phyloP scores from a whole-genome alignment of 2,888 invertebrate genomes.

The Xanthorhoe spadicearia region DNA sequence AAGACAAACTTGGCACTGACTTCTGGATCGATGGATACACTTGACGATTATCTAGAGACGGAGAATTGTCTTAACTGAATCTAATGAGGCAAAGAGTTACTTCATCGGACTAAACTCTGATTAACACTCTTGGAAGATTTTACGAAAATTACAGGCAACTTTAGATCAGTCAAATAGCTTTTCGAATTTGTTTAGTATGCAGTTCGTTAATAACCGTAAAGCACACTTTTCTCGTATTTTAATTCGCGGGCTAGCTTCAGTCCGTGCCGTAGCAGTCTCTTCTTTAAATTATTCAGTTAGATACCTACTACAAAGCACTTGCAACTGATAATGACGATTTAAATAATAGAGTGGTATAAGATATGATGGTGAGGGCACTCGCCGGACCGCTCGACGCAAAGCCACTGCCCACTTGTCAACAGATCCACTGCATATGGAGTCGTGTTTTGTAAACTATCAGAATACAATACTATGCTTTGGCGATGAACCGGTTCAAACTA shows the following conservation, averaged over 20 bases:
- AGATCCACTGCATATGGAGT: conserved; percentile 49
- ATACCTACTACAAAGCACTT: background rate
- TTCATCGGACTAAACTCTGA: background rate
- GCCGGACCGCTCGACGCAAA: conserved; percentile 45
- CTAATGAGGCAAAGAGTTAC: background rate
- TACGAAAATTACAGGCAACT: background rate
- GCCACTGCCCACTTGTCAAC: conserved; percentile 46
- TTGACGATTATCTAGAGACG: conserved; percentile 1
- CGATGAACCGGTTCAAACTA: conserved; percentile 50
- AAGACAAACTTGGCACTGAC: conserved; percentile 44
- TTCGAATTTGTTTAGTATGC: no score
- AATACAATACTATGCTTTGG: conserved; percentile 34
- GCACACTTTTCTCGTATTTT: no score
- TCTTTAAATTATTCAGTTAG: background rate
- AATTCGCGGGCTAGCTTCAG: no score
- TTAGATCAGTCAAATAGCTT: no score
- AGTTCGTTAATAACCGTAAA: no score
- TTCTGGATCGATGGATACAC: conserved; percentile 10
- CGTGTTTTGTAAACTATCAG: conserved; percentile 64
- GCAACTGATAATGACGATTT: background rate
- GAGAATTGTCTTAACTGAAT: background rate
- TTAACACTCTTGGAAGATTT: background rate
- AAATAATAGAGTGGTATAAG: background rate
- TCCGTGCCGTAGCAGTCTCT: background rate
- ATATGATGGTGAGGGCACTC: conserved; percentile 40